Percentiles rank a stretch among this genome's conserved stretches.
These are phyloP conservation scores for Phataginus tricuspis DNA, from an alignment of 2,797 vertebrate species.

Conservation along the genomic window DNA sequence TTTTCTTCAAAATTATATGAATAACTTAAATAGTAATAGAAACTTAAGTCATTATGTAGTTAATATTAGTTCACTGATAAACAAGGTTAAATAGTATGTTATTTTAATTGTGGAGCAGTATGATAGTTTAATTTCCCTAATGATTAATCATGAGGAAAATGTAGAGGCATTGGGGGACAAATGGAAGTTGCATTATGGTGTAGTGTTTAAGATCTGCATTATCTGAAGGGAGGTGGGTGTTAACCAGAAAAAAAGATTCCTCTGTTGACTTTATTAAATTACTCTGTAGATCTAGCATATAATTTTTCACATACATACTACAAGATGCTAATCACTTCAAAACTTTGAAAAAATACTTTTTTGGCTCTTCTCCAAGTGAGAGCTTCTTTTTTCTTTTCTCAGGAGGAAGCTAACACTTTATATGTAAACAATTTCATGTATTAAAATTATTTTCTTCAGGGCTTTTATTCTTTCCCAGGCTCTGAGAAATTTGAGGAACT, in stretches of 20 bases:
- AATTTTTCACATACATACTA: not conserved
- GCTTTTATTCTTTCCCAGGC: not conserved
- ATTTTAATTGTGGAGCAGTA: slow-evolving; percentile 44
- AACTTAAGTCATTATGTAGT: not conserved
- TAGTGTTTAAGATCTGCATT: not conserved
- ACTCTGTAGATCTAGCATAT: not conserved
- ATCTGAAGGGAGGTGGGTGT: not conserved
- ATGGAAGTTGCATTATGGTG: not conserved
- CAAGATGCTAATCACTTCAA: not conserved
- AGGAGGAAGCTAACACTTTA: not conserved
- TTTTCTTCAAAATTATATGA: not conserved
- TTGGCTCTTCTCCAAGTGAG: not conserved
- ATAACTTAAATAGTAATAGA: not conserved
- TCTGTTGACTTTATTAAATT: not conserved
- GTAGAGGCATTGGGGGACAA: not conserved
- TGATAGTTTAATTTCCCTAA: slow-evolving; percentile 39
- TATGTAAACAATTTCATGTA: not conserved
- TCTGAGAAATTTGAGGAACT: not conserved
- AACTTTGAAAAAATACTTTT: not conserved
- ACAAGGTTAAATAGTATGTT: not conserved
- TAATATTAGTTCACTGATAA: slow-evolving; percentile 22
- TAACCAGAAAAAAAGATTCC: not conserved
- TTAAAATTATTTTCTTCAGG: not conserved
- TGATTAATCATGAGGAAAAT: slow-evolving; percentile 55
- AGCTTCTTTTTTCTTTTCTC: not conserved